Evolutionary conservation across 1,140 invertebrate species (phyloP).

Genomic region (Drosophila asahinai): DNA sequence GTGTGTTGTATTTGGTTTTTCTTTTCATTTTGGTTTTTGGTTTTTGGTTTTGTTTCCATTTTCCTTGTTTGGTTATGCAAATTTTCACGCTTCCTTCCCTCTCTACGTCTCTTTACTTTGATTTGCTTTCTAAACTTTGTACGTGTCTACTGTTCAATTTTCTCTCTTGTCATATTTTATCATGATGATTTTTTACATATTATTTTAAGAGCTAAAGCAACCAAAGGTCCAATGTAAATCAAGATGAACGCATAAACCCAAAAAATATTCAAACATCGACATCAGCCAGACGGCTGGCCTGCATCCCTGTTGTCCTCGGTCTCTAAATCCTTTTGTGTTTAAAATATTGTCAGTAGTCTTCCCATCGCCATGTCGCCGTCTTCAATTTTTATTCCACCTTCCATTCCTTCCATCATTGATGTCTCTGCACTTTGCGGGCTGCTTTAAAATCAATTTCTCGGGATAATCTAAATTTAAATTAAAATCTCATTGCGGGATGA

Average conservation of each 20-base stretch:
- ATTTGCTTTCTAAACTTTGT: conserved; percentile 75
- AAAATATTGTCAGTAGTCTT: conserved; percentile 82
- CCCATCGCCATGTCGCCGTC: conserved; percentile 21
- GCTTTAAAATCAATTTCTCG: conserved; percentile 61
- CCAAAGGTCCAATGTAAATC: conserved; percentile 37
- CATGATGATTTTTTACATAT: conserved; percentile 66
- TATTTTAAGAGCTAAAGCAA: conserved; percentile 71
- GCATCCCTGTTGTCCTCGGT: conserved; percentile 26
- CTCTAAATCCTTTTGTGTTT: conserved; percentile 56
- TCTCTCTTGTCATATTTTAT: conserved; percentile 36
- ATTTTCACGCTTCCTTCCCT: conserved; percentile 62
- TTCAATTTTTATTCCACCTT: conserved; percentile 54
- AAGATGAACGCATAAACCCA: conserved; percentile 34
- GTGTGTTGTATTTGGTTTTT: conserved; percentile 36
- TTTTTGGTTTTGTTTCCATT: conserved; percentile 39
- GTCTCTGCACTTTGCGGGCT: conserved; percentile 45
- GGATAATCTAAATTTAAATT: conserved; percentile 79
- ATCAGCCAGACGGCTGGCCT: conserved; percentile 48
- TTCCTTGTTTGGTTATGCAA: conserved; percentile 78
- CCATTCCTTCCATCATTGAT: conserved; percentile 15
- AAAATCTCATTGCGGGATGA: conserved; percentile 59
- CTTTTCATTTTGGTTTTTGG: conserved; percentile 29
- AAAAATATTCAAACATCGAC: conserved; percentile 19
- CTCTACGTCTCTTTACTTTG: conserved; percentile 43
- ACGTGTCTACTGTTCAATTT: conserved; percentile 66